Base-by-base conservation (phyloP, 2,113 vertebrate species). In the Sebastes fasciatus region DNA sequence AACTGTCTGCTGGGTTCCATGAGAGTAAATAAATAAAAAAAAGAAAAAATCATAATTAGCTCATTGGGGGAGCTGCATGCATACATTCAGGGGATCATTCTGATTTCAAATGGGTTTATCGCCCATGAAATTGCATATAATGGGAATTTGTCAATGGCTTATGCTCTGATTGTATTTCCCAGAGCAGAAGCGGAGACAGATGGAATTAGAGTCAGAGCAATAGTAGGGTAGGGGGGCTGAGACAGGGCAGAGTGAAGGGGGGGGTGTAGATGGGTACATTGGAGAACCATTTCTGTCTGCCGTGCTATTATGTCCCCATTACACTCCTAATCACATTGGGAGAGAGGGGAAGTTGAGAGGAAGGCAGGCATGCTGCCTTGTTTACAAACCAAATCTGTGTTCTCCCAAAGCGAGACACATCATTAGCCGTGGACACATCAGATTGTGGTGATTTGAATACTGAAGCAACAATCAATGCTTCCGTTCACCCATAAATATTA, bases 91-190 rank as follows among this genome's bases (percentile, higher is more conserved):
- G 74, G 79, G 62, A 84, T 90, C 70, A 84, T 82, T 91, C 86
- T 79, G 82, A 92, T 91, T 92, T 90, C 26, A 91, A 82, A 90
- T 90, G 80, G 86, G 75, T 94, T 92, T 91, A 90, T 85, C 46
- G 46, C 75, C 88, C 91, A 92, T 92, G 90, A 92, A 94, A 93
- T 93, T 93, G 83, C 80, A 86, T 82, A 93, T 91, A 92, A 91
- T 90, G 84, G 83, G 78, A 92, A 91, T 92, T 89, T 92, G 86
- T 89, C 80, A 85, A 64, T 90, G 89, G 88, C 81, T 90, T 85
- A 82, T 86, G 79, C 76, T 90, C 85, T 88, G 88, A 92, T 91
- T 92, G 90, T 90, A 86, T 89, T 90, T 91, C 87, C 68, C 76
- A 67, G 68, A 84, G 85, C 77, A 77, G 78, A 75, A 90, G 60